Percentiles rank a stretch among this genome's conserved stretches.
These are phyloP conservation scores for Deroptyus accipitrinus DNA, from an alignment of 2,113 vertebrate genomes.

Conservation along the genomic window DNA sequence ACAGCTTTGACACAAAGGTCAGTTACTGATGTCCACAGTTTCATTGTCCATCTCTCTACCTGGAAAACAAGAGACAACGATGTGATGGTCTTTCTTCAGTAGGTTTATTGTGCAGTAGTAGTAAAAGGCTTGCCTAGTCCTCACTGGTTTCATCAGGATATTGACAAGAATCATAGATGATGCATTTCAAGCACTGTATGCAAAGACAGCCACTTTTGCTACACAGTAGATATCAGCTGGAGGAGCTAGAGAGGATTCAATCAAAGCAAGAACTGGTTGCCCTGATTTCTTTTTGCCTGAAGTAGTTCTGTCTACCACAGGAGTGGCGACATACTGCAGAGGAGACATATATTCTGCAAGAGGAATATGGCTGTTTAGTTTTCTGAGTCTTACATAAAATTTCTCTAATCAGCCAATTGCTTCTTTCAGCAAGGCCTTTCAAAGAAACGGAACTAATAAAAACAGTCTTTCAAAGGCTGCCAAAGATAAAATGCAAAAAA, in stretches of 20 bases:
- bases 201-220: neutral
- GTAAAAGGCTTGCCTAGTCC: neutral
- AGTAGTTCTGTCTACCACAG: neutral
- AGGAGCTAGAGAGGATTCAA: neutral
- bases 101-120: neutral
- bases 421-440: accelerated
- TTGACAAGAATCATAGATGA: neutral
- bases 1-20: neutral
- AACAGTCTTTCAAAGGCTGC: neutral
- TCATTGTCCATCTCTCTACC: neutral
- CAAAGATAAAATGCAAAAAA: neutral
- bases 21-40: neutral
- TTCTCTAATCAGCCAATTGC: neutral
- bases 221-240: neutral
- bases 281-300: neutral
- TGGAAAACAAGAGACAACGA: neutral
- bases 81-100: neutral
- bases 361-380: neutral
- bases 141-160: neutral
- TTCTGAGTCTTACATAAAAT: neutral
- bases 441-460: neutral
- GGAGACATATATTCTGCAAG: neutral
- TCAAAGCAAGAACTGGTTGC: neutral
- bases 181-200: neutral
- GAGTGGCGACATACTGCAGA: neutral